A percentile compares a stretch with the other conserved stretches of the same genome.
Conservation (phyloP, 2,797 vertebrate genomes). For the Enteromius unitaeniatus region DNA sequence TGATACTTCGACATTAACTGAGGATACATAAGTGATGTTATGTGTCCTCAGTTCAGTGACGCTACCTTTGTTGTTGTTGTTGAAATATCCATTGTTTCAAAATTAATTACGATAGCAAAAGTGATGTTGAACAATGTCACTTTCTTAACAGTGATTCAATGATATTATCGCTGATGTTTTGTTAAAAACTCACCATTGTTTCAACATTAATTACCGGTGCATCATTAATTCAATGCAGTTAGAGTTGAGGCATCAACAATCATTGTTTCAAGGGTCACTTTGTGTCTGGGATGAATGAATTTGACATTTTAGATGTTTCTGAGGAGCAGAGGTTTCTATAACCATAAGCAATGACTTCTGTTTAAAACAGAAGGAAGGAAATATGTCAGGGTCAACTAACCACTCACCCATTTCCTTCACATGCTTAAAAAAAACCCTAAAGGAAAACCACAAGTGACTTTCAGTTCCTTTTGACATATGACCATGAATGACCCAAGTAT, state of each 20-base stretch:
- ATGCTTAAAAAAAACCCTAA: background rate
- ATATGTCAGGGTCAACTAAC: slow-evolving; percentile 13
- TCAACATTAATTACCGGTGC: background rate
- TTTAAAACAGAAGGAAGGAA: slow-evolving; percentile 16
- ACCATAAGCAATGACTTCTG: background rate
- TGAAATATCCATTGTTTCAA: background rate
- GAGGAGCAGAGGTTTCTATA: background rate
- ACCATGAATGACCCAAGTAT: too few relatives aligned
- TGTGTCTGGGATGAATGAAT: background rate
- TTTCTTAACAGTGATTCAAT: background rate
- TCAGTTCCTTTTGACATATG: slow-evolving; percentile 31
- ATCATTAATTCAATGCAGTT: background rate
- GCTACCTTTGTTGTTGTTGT: background rate
- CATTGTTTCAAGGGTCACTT: background rate
- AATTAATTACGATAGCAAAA: background rate
- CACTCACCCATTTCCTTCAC: background rate
- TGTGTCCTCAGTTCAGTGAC: background rate
- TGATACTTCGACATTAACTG: background rate
- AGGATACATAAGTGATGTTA: background rate
- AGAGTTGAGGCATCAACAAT: background rate
- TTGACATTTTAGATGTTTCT: background rate
- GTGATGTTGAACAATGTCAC: background rate
- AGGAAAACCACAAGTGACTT: slow-evolving; percentile 9
- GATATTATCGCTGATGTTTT: background rate
- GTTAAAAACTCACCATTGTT: background rate